Evolutionary conservation across 2,797 vertebrate species (phyloP), one percentile per base, ranked within the genome.

Genomic region (Chaunax sp.): DNA sequence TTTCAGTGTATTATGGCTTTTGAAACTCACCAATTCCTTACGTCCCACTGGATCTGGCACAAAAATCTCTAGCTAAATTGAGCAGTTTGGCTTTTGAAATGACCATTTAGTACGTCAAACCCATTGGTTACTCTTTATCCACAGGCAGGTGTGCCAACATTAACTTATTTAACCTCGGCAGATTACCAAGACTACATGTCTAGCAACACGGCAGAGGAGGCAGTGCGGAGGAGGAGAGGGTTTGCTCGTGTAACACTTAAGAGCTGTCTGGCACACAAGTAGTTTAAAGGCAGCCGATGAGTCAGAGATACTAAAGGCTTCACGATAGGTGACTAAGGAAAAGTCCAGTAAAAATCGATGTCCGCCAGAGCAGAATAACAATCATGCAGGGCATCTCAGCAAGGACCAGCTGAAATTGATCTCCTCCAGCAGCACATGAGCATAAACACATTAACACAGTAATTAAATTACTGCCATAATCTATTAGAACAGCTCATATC

Each of bases 11-110:
- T 74, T 73, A 66, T 64, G 61, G 58, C 37, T 51, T 77, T 69
- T 77, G 11, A 65, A 69, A 66, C 47, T 74, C 55, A 16, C 63
- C 81, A 81, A 87, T 87, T 84, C 77, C 78, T 51, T 66, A 16
- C 45, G 35, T 60, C 77, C 58, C 15, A 0, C 38, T 70, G 71
- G 80, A 71, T 59, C 23, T 22, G 35, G 37, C 16, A 49, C 9
- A 64, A 77, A 80, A 69, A 53, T 66, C 37, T 65, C 16, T 8
- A 10, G 38, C 40, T 37, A 46, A 59, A 28, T 64, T 66, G 20
- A 58, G 30, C 69, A 47, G 43, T 45, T 67, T 65, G 13, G 51
- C 55, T 73, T 60, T 81, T 44, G 61, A 50, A 58, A 18, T 13
- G 46, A 38, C 61, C 33, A 44, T 51, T 15, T 28, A 61, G 53